Conservation (phyloP, 2,888 invertebrate genomes). For the Chymomyza caudatula region DNA sequence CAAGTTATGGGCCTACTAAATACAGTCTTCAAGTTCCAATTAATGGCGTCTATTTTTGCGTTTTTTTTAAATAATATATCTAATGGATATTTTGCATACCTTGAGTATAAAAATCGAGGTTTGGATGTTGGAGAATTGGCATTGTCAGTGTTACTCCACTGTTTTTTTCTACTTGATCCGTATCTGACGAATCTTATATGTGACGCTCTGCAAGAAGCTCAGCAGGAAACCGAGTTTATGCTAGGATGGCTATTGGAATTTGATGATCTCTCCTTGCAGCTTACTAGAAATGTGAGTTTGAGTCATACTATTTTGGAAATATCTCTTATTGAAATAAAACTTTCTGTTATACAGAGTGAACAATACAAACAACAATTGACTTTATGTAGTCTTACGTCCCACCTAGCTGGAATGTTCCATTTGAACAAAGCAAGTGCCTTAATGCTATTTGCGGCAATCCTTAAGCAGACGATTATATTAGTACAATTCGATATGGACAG, state of each 20-base stretch:
- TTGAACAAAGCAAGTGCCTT: background rate
- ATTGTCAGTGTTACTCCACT: background rate
- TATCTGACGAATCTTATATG: background rate
- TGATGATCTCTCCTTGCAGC: background rate
- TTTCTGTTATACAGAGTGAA: background rate
- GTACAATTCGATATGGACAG: conserved; percentile 1
- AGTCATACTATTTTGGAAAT: background rate
- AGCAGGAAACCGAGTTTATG: background rate
- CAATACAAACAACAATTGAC: background rate
- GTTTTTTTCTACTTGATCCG: background rate
- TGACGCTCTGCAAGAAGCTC: background rate
- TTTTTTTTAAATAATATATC: background rate
- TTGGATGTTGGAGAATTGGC: background rate
- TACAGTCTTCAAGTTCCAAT: background rate
- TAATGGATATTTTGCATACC: background rate
- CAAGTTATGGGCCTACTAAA: background rate
- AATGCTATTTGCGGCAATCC: background rate
- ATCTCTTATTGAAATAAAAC: background rate
- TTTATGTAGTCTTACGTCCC: background rate
- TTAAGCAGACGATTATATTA: background rate
- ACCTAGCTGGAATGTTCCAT: background rate
- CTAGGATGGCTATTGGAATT: background rate
- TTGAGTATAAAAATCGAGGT: background rate
- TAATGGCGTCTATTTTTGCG: background rate
- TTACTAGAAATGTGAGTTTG: background rate